These are phyloP conservation scores for Scrobipalpa costella DNA, from an alignment of 2,888 invertebrate genomes.

Conservation along the genomic window DNA sequence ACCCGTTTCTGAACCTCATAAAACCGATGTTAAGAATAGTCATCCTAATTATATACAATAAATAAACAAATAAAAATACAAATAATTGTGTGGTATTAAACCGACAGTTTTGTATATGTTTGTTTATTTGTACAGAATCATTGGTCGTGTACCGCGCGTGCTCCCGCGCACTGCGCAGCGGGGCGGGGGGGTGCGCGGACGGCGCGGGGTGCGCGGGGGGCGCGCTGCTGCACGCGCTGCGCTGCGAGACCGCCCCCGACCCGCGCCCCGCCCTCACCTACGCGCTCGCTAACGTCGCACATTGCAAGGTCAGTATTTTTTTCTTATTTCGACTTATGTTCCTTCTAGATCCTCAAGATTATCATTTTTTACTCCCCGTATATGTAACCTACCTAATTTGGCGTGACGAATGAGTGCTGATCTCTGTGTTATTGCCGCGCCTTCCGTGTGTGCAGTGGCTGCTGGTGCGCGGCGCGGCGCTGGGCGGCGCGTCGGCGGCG, in stretches of 20 bases:
- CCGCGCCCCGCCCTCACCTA: conserved; percentile 28
- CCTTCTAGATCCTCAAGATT: no score
- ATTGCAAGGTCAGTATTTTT: conserved; percentile 30
- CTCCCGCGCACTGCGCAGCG: background rate
- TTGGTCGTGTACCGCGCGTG: background rate
- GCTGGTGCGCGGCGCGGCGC: conserved; percentile 27
- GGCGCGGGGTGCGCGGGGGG: conserved; percentile 35
- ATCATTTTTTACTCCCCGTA: no score
- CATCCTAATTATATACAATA: no score
- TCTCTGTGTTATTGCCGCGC: no score
- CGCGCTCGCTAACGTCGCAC: conserved; percentile 40
- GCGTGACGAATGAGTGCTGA: no score
- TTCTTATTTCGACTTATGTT: no score
- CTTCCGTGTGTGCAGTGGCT: conserved; percentile 43
- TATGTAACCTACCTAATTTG: no score
- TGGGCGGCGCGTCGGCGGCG: conserved; percentile 21
- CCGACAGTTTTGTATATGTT: background rate
- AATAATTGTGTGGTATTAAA: no score
- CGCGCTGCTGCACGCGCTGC: conserved; percentile 31
- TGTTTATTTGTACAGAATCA: background rate
- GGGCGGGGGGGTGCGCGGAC: conserved; percentile 29
- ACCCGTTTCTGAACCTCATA: no score
- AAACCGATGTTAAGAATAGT: no score
- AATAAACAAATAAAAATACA: no score
- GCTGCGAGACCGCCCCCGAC: conserved; percentile 32